Evolutionary conservation across 2,888 invertebrate species (phyloP).

Genomic region (Aphrophora alni): DNA sequence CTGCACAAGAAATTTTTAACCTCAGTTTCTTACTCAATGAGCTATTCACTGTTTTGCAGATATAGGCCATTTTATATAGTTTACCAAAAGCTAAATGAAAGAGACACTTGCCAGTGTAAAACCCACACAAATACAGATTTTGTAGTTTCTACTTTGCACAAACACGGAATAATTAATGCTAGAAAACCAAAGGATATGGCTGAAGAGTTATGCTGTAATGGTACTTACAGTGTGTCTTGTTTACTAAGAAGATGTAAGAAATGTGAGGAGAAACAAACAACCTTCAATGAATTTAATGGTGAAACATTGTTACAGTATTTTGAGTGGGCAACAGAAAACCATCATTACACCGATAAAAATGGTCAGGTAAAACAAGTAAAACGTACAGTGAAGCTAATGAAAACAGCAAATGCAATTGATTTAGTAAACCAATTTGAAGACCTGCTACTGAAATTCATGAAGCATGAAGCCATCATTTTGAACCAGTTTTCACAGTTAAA

Average conservation of each 20-base stretch:
- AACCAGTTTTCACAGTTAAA: constrained; percentile 20
- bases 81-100: constrained; percentile 16
- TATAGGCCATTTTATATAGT: constrained; percentile 16
- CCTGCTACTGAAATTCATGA: not conserved
- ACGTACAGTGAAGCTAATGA: not conserved
- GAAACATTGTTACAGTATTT: not conserved
- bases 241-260: not conserved
- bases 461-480: constrained; percentile 19
- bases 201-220: constrained; percentile 13
- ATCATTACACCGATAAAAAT: not conserved
- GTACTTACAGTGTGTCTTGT: not conserved
- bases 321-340: not conserved
- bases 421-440: not conserved
- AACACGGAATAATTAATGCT: not conserved
- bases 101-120: constrained; percentile 20
- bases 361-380: not conserved
- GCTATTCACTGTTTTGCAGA: constrained; percentile 18
- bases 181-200: not conserved
- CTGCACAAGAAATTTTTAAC: constrained; percentile 16
- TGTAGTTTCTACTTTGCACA: not conserved
- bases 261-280: constrained; percentile 9
- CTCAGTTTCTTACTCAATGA: not conserved
- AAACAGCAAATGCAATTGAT: not conserved
- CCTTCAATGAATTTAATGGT: constrained; percentile 18
- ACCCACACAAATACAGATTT: not conserved